Percentiles rank a stretch among this genome's conserved stretches.
Evolutionary conservation across 2,888 invertebrate genomes (phyloP).

Genomic region (Agrilus cyanescens): DNA sequence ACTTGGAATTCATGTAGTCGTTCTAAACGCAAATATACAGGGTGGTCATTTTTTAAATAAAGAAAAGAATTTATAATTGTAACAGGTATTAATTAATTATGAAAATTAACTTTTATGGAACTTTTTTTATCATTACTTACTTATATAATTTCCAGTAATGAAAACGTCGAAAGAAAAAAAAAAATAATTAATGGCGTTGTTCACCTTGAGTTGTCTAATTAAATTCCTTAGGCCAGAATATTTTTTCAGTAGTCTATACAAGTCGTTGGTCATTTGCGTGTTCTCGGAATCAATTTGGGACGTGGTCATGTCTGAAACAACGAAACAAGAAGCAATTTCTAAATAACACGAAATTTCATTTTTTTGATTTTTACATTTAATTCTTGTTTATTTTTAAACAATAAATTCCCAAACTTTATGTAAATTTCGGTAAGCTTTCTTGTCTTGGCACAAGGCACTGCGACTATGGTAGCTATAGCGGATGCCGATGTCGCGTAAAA

Average conservation of each 20-base stretch:
- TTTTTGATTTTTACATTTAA: too few relatives aligned
- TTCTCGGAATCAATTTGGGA: conserved; percentile 88
- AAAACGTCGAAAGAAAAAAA: conserved; percentile 4
- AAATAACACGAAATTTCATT: too few relatives aligned
- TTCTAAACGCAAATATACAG: too few relatives aligned
- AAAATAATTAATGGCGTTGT: conserved; percentile 8
- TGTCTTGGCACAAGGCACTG: too few relatives aligned
- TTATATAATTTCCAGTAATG: neutral
- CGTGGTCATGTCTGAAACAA: conserved; percentile 75
- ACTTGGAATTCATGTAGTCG: conserved; percentile 83
- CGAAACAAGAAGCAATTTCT: conserved; percentile 4
- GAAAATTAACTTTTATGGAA: conserved; percentile 1
- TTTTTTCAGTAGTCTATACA: conserved; percentile 83
- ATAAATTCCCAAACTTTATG: too few relatives aligned
- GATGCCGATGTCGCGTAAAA: too few relatives aligned
- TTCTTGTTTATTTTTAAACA: too few relatives aligned
- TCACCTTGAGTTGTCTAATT: conserved; percentile 77
- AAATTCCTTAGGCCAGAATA: conserved; percentile 81
- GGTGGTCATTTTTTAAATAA: too few relatives aligned
- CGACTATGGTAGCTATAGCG: too few relatives aligned
- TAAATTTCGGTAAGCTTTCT: too few relatives aligned
- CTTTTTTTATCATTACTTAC: too few relatives aligned
- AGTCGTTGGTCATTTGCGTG: conserved; percentile 86
- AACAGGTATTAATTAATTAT: conserved; percentile 23
- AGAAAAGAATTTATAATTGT: conserved; percentile 40